Conservation (phyloP, 2,797 vertebrate genomes). For the Galago senegalensis region DNA sequence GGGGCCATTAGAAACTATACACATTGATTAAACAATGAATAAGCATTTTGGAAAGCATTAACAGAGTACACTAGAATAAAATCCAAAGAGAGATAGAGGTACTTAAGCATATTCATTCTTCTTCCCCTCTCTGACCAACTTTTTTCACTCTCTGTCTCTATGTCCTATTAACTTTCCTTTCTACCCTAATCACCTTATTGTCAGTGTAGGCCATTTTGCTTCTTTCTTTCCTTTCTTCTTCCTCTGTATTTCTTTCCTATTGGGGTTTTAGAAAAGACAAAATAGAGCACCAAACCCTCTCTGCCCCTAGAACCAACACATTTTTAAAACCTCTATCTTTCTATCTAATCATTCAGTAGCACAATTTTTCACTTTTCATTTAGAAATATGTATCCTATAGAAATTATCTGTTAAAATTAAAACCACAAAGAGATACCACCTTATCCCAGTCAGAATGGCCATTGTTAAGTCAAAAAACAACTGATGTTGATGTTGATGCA, state of each 20-base stretch:
- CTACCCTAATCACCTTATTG: not conserved
- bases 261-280: not conserved
- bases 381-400: not conserved
- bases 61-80: not conserved
- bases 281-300: not conserved
- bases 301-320: not conserved
- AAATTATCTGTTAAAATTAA: not conserved
- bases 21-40: not conserved
- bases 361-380: conserved; percentile 36
- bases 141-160: not conserved
- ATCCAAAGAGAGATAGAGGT: not conserved
- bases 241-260: not conserved
- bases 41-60: not conserved
- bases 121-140: not conserved
- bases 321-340: not conserved
- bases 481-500: not conserved
- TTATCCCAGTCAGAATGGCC: not conserved
- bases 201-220: not conserved
- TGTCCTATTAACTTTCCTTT: not conserved
- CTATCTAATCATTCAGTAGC: not conserved
- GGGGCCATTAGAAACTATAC: not conserved
- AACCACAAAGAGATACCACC: not conserved
- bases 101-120: not conserved
- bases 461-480: not conserved
- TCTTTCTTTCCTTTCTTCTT: not conserved